These are phyloP conservation scores for Formica aserva DNA, from an alignment of 2,888 invertebrate species.

Conservation along the genomic window DNA sequence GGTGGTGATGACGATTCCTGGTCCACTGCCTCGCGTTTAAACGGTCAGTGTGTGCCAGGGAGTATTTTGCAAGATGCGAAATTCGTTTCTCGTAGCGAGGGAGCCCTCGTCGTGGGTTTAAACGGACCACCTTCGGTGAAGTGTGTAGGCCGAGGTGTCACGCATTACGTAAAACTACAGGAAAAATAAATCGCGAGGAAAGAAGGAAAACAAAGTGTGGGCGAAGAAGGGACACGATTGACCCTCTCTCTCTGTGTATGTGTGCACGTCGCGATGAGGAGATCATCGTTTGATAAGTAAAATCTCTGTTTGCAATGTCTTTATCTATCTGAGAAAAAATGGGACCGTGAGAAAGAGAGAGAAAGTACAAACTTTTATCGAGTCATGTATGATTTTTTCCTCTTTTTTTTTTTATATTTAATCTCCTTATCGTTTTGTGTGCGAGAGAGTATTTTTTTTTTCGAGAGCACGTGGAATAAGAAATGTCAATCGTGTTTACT, in stretches of 20 bases:
- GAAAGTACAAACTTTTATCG: neutral
- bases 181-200: constrained; percentile 47
- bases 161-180: constrained; percentile 72
- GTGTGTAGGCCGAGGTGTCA: constrained; percentile 58
- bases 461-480: neutral
- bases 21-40: constrained; percentile 35
- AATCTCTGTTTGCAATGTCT: constrained; percentile 56
- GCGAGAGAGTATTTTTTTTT: neutral
- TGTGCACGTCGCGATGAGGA: constrained; percentile 76
- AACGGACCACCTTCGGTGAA: constrained; percentile 56
- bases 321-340: constrained; percentile 13
- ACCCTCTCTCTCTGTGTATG: constrained; percentile 58
- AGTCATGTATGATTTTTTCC: neutral
- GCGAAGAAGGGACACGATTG: constrained; percentile 47
- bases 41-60: constrained; percentile 70
- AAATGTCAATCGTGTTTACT: constrained; percentile 11
- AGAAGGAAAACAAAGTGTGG: constrained; percentile 46
- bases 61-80: constrained; percentile 81
- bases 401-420: neutral
- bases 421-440: constrained; percentile 13
- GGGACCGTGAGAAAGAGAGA: constrained; percentile 2
- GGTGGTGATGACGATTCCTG: constrained; percentile 41
- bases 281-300: constrained; percentile 81
- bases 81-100: constrained; percentile 68
- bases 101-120: constrained; percentile 67